A percentile compares a stretch with the other conserved stretches of the same genome.
Evolutionary conservation across 2,113 vertebrate genomes (phyloP).

Genomic region (Mirounga angustirostris): DNA sequence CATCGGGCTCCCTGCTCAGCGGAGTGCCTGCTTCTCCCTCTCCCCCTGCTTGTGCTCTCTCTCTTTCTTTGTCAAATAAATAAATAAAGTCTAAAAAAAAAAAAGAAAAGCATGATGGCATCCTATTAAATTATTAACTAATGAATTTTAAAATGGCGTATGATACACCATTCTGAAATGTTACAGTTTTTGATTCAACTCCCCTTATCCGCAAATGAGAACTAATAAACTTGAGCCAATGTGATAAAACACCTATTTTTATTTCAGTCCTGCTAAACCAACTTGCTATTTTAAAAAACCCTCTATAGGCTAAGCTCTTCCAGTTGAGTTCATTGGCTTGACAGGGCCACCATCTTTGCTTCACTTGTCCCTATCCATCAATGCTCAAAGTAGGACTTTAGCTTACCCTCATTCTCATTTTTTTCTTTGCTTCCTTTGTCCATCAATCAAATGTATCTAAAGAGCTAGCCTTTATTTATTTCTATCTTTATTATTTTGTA

Average conservation of each 20-base stretch:
- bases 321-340: neutral
- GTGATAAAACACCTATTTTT: neutral
- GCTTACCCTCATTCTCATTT: neutral
- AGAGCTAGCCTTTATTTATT: neutral
- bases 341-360: accelerated
- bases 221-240: neutral
- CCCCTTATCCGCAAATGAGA: neutral
- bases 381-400: neutral
- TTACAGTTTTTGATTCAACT: neutral
- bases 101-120: neutral
- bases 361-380: no score
- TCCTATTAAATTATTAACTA: neutral
- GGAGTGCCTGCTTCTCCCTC: neutral
- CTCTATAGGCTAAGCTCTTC: neutral
- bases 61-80: neutral
- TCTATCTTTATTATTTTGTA: neutral
- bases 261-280: neutral
- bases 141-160: neutral
- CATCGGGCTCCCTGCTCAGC: neutral
- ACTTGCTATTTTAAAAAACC: neutral
- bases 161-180: neutral
- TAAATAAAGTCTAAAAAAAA: neutral
- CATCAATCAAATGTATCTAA: neutral
- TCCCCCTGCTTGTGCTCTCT: neutral
- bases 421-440: neutral